phyloP scores from a whole-genome alignment of 2,113 vertebrate species.

The Eptesicus fuscus region DNA sequence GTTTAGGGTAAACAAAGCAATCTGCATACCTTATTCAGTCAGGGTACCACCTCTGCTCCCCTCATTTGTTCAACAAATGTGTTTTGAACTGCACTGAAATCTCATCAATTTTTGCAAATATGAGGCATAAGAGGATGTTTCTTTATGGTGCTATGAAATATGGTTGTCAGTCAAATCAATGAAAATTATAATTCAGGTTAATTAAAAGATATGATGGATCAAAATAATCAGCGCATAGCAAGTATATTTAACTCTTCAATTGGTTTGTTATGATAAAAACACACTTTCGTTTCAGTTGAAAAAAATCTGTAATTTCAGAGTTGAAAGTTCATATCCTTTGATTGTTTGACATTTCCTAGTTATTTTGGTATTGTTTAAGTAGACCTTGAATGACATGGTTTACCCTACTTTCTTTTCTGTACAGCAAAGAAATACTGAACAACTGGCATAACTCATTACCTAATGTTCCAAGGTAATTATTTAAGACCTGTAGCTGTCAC shows the following conservation, averaged over 20 bases:
- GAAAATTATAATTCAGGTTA: background rate
- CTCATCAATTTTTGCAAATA: background rate
- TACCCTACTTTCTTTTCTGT: background rate
- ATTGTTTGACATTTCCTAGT: slow-evolving; percentile 11
- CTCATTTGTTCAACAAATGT: background rate
- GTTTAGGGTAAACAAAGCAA: background rate
- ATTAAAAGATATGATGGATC: background rate
- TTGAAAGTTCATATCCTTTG: background rate
- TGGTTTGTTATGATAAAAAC: slow-evolving; percentile 7
- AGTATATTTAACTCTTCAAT: background rate
- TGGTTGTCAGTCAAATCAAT: background rate
- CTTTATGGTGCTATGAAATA: background rate
- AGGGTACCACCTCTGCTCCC: no score
- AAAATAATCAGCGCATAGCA: background rate
- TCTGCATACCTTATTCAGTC: background rate
- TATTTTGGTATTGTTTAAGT: background rate
- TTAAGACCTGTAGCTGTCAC: slow-evolving; percentile 1
- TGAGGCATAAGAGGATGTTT: background rate
- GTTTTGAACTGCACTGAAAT: background rate
- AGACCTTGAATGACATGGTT: background rate
- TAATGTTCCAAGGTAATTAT: slow-evolving; percentile 29
- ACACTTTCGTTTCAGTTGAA: background rate
- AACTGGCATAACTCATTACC: background rate
- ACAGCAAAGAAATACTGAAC: background rate
- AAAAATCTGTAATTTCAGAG: background rate